These are phyloP conservation scores for Nipponia nippon DNA, from an alignment of 2,113 vertebrate genomes.

Conservation along the genomic window DNA sequence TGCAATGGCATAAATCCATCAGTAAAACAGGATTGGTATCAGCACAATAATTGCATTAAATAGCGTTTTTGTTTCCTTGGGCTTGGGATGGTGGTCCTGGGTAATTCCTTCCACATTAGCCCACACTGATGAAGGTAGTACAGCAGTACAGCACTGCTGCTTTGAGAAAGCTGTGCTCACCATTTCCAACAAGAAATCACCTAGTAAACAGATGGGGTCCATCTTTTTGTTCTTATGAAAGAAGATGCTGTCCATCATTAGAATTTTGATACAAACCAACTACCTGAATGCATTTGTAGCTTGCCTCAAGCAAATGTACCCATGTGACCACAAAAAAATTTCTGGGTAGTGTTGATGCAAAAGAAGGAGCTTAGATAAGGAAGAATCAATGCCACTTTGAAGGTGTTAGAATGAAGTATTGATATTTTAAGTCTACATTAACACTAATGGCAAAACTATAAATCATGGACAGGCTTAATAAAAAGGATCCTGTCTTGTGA, in stretches of 20 bases:
- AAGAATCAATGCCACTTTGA: background rate
- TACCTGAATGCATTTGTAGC: background rate
- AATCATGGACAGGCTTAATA: background rate
- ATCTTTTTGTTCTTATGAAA: background rate
- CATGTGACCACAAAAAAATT: background rate
- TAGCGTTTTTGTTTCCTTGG: background rate
- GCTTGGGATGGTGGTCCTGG: background rate
- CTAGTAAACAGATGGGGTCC: no score
- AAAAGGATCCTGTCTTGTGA: slow-evolving; percentile 11
- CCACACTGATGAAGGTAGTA: rapidly evolving
- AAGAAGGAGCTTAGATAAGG: background rate
- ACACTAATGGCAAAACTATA: slow-evolving; percentile 14
- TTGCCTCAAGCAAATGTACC: background rate
- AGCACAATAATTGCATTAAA: background rate
- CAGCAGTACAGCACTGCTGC: background rate
- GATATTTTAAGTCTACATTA: background rate
- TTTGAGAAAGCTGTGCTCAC: background rate
- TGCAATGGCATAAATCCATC: background rate
- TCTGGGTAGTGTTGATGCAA: background rate
- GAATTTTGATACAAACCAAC: background rate
- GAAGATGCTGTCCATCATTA: background rate
- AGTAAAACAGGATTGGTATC: rapidly evolving
- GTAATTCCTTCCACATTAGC: rapidly evolving
- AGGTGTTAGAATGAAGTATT: background rate
- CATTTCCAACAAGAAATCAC: background rate